Conservation (phyloP, 1,140 invertebrate genomes). For the Leptonema lineaticorne region DNA sequence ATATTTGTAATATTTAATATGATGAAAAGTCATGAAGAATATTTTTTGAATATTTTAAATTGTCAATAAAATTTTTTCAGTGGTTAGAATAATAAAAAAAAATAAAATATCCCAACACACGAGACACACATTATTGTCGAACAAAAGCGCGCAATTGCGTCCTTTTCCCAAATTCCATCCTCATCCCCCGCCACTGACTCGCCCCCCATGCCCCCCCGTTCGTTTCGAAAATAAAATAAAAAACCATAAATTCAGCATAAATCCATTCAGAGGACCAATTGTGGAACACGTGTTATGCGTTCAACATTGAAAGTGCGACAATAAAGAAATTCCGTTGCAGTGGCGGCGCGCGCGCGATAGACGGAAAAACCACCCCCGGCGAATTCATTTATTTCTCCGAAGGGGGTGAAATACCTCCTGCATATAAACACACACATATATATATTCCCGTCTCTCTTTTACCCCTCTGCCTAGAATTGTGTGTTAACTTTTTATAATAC, state of each 20-base stretch:
- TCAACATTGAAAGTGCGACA: slow-evolving; percentile 40
- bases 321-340: slow-evolving; percentile 41
- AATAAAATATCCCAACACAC: not conserved
- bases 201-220: too few species aligned
- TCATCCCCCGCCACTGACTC: too few species aligned
- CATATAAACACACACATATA: too few species aligned
- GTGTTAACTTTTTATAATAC: slow-evolving; percentile 42
- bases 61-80: too few species aligned
- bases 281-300: slow-evolving; percentile 35
- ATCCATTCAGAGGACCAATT: slow-evolving; percentile 1
- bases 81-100: too few species aligned
- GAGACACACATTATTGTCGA: not conserved
- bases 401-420: too few species aligned
- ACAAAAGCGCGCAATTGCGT: slow-evolving; percentile 14
- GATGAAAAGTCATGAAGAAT: too few species aligned
- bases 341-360: slow-evolving; percentile 27
- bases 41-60: too few species aligned
- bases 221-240: too few species aligned
- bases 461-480: slow-evolving; percentile 7
- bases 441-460: too few species aligned
- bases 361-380: slow-evolving; percentile 7
- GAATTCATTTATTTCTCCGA: slow-evolving; percentile 41
- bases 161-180: not conserved
- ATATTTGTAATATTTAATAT: too few species aligned
- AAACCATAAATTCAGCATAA: slow-evolving; percentile 1